Base-by-base conservation (phyloP, 2,113 vertebrate species). In the Phasianus colchicus region DNA sequence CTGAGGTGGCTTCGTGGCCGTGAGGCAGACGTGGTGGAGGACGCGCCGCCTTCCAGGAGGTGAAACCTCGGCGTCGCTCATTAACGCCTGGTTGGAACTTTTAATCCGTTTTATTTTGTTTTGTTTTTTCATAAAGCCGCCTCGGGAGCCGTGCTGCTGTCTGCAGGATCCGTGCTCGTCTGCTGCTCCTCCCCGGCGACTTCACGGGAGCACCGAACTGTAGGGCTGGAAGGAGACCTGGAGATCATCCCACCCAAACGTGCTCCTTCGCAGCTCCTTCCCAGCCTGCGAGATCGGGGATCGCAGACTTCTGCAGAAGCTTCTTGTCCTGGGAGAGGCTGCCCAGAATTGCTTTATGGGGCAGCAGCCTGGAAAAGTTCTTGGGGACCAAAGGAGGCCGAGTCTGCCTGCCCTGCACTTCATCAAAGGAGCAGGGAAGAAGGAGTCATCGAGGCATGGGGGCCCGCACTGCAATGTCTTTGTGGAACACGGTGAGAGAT, bases 291-390 rank as follows among this genome's bases (percentile, higher is more conserved):
- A 89, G 69, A 92, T 88, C 76, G 80, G 82, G 73, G 88, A 66
- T 78, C 93, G 81, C 90, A 2, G 83, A 64, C 83, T 88, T 83
- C 74, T 85, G 80, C 2, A 27, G 47, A 89, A 92, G 77, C 96
- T 96, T 98, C 88, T 97, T 24, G 0, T 74, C 93, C 89, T 83
- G 96, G 95, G 84, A 97, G 96, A 97, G 98, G 98, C 97, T 97
- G 80, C 97, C 98, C 96, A 96, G 88, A 96, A 81, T 97, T 98
- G 95, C 98, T 99, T 99, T 99, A 99, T 99, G 99, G 99, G 99
- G 98, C 99, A 99, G 98, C 99, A 99, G 99, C 99, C 99, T 98
- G 99, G 99, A 97, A 99, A 99, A 98, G 98, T 99, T 97, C 98
- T 98, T 97, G 99, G 99, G 98, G 99, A 99, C 98, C 99, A 99